Evolutionary conservation across 2,888 invertebrate species (phyloP).

Genomic region (Agapostemon virescens): DNA sequence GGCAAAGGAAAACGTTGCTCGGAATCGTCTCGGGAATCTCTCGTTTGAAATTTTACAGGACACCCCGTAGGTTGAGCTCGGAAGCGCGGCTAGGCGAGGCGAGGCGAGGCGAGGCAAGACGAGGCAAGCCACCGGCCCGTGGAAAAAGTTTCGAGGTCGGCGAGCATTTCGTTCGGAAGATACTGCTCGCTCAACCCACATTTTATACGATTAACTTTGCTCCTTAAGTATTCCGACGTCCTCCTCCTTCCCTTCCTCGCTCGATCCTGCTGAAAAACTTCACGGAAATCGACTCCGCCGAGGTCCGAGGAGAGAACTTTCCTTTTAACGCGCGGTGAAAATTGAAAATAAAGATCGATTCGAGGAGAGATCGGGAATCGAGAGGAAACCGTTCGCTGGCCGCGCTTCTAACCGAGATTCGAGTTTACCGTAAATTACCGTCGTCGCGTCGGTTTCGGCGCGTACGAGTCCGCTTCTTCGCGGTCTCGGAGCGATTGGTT

Average conservation of each 20-base stretch:
- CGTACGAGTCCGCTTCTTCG: neutral
- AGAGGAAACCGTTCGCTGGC: neutral
- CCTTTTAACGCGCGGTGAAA: neutral
- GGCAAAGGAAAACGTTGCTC: too few species aligned
- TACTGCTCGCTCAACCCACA: slow-evolving; percentile 50
- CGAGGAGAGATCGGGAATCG: neutral
- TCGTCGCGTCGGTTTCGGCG: neutral
- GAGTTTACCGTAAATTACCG: neutral
- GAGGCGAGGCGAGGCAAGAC: slow-evolving; percentile 22
- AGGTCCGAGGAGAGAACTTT: slow-evolving; percentile 14
- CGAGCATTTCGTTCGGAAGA: slow-evolving; percentile 52
- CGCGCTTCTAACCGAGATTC: slow-evolving; percentile 5
- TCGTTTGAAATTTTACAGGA: too few species aligned
- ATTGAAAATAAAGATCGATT: neutral
- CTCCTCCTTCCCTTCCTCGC: neutral
- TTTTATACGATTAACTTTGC: slow-evolving; percentile 55
- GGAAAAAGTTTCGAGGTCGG: slow-evolving; percentile 57
- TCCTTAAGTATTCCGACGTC: slow-evolving; percentile 17
- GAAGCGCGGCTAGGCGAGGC: slow-evolving; percentile 13
- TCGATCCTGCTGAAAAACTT: neutral
- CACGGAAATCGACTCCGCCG: neutral
- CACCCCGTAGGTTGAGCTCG: slow-evolving; percentile 45
- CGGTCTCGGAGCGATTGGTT: neutral
- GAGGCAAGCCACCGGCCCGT: slow-evolving; percentile 37
- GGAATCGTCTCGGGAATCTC: too few species aligned